Evolutionary conservation across 1,140 invertebrate genomes (phyloP).

Genomic region (Metaphire vulgaris): DNA sequence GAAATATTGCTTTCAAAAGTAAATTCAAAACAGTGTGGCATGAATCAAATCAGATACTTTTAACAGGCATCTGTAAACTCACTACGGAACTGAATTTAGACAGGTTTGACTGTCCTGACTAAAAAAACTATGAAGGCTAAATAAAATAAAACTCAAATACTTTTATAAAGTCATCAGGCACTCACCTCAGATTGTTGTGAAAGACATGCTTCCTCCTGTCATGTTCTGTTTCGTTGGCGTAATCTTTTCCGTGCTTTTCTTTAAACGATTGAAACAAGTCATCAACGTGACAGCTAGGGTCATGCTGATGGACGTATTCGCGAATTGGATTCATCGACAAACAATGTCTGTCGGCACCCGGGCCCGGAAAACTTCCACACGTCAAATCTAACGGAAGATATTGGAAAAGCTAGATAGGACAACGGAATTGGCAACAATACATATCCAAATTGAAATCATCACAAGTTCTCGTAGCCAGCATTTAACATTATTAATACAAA

Average conservation of each 20-base stretch:
- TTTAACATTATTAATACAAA: neutral
- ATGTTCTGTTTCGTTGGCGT: conserved; percentile 63
- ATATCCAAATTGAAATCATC: neutral
- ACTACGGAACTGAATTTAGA: no score
- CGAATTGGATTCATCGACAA: conserved; percentile 72
- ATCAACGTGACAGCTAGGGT: conserved; percentile 62
- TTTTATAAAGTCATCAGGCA: no score
- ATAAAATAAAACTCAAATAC: no score
- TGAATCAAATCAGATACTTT: no score
- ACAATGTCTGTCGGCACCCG: conserved; percentile 57
- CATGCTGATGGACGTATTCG: conserved; percentile 72
- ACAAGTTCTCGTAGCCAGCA: neutral
- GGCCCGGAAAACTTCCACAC: conserved; percentile 78
- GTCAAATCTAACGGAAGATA: conserved; percentile 57
- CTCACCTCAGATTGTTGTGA: conserved; percentile 73
- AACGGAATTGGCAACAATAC: neutral
- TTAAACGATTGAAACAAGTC: conserved; percentile 72
- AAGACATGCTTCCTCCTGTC: conserved; percentile 69
- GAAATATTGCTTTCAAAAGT: no score
- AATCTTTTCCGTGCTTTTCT: conserved; percentile 65
- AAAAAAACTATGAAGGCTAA: no score
- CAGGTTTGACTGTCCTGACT: no score
- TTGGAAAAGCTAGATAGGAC: neutral
- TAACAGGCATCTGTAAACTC: no score
- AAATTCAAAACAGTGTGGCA: no score